Percentiles rank a stretch among this genome's conserved stretches.
Conservation (phyloP, 2,113 vertebrate genomes). For the Aegypius monachus region DNA sequence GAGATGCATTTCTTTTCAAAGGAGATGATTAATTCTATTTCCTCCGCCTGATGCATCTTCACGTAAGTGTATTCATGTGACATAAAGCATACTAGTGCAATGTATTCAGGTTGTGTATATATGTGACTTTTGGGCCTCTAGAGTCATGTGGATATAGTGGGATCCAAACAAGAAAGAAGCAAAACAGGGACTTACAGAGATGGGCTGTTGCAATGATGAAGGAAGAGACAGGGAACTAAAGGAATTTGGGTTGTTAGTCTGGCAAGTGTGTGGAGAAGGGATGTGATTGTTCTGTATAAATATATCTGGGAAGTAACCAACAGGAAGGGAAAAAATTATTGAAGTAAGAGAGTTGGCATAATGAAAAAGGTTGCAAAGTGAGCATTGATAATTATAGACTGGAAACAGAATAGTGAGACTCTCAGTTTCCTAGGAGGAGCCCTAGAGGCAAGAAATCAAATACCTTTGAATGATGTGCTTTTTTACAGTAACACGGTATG, state of each 20-base stretch:
- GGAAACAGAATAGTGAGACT: not conserved
- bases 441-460: not conserved
- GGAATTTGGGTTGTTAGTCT: not conserved
- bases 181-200: not conserved
- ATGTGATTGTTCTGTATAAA: not conserved
- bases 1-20: not conserved
- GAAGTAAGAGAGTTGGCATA: not conserved
- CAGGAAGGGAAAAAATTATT: not conserved
- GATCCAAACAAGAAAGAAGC: not conserved
- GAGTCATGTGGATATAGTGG: not conserved
- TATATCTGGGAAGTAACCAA: not conserved
- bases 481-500: not conserved
- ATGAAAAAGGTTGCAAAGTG: not conserved
- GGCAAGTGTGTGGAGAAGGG: not conserved
- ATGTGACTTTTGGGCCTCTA: not conserved
- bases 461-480: not conserved
- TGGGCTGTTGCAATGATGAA: not conserved
- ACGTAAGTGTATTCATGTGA: rapidly evolving
- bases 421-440: not conserved
- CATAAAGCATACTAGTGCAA: not conserved
- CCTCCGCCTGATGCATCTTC: not conserved
- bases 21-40: not conserved
- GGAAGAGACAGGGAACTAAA: not conserved
- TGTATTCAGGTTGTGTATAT: not conserved
- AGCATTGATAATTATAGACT: not conserved